These are phyloP conservation scores for Margarornis squamiger DNA, from an alignment of 2,797 vertebrate species.

Conservation along the genomic window DNA sequence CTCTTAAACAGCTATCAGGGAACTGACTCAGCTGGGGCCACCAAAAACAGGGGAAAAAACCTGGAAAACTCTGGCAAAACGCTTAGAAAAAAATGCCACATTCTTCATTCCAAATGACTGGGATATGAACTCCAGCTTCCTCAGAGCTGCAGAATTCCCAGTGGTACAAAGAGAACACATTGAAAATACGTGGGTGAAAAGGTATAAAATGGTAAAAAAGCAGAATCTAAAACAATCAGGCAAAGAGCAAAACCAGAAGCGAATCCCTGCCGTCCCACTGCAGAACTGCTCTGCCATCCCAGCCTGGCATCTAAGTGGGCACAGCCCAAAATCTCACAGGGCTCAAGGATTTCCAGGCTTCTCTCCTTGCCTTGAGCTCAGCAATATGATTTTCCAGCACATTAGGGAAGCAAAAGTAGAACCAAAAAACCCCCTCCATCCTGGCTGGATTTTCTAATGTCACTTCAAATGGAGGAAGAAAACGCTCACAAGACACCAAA, in stretches of 20 bases:
- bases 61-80: not conserved
- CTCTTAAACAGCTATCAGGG: not conserved
- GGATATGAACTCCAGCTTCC: not conserved
- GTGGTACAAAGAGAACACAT: not conserved
- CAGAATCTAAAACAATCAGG: not conserved
- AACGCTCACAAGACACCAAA: slow-evolving; percentile 73
- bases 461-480: slow-evolving; percentile 74
- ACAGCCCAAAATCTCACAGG: not conserved
- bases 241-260: not conserved
- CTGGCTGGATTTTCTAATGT: slow-evolving; percentile 75
- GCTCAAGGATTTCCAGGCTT: slow-evolving; percentile 50
- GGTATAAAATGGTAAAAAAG: not conserved
- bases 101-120: not conserved
- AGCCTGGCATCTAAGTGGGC: slow-evolving; percentile 1
- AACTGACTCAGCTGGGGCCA: not conserved
- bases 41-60: not conserved
- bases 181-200: not conserved
- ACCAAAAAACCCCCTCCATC: slow-evolving; percentile 53
- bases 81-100: not conserved
- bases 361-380: slow-evolving; percentile 68
- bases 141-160: not conserved
- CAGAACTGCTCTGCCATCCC: slow-evolving; percentile 32
- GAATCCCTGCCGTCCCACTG: not conserved
- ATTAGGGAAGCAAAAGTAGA: slow-evolving; percentile 73
- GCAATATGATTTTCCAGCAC: slow-evolving; percentile 73